A percentile compares a stretch with the other conserved stretches of the same genome.
phyloP scores from a whole-genome alignment of 2,797 vertebrate genomes.

The Galagoides demidoff region DNA sequence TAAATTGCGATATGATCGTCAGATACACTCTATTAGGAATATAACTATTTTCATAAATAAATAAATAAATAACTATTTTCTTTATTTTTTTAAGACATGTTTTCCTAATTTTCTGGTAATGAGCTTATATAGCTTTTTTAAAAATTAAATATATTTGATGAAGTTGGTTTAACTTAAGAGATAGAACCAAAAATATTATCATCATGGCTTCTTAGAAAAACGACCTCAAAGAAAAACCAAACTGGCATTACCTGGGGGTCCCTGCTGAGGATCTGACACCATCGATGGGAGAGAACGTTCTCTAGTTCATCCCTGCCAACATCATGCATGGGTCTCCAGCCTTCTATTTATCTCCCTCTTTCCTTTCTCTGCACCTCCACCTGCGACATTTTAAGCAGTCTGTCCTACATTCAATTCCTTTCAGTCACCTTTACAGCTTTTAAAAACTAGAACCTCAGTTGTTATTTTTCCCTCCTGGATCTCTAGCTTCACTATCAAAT shows the following conservation, averaged over 20 bases:
- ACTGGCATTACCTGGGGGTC: not conserved
- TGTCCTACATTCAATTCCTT: not conserved
- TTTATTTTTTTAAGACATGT: too few species aligned
- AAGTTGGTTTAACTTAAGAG: not conserved
- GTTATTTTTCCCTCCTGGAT: not conserved
- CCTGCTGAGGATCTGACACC: not conserved
- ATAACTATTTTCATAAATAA: not conserved
- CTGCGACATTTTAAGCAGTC: not conserved
- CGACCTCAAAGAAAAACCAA: not conserved
- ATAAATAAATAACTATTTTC: too few species aligned
- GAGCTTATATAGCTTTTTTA: not conserved
- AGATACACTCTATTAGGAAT: not conserved
- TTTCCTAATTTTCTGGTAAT: too few species aligned
- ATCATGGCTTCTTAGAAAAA: not conserved
- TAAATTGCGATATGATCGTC: not conserved
- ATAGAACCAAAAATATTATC: not conserved
- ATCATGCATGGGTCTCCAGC: not conserved
- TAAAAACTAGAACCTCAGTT: not conserved
- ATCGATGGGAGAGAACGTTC: not conserved
- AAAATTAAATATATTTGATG: not conserved
- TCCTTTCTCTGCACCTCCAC: not conserved
- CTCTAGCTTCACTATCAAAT: not conserved
- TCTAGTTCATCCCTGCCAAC: not conserved
- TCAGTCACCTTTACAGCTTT: not conserved
- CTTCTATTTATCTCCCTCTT: accelerated